A percentile compares a stretch with the other conserved stretches of the same genome.
Evolutionary conservation across 2,113 vertebrate species (phyloP).

Genomic region (Zonotrichia leucophrys): DNA sequence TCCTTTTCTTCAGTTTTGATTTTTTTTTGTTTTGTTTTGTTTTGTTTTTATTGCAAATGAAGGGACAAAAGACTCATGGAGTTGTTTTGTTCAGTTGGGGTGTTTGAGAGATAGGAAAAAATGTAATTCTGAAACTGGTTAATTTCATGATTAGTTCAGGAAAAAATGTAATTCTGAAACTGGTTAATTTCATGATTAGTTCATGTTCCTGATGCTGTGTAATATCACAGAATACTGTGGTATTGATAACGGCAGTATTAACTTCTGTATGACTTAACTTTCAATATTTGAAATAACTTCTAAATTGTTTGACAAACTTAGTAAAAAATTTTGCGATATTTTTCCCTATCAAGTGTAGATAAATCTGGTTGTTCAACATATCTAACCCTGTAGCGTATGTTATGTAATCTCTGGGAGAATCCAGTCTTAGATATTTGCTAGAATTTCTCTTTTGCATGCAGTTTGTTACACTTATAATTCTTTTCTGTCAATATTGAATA

Average conservation of each 20-base stretch:
- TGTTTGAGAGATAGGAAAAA: background rate
- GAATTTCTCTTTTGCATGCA: background rate
- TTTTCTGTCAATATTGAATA: background rate
- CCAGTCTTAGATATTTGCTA: background rate
- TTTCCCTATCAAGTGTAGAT: background rate
- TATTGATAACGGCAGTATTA: background rate
- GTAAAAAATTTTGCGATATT: background rate
- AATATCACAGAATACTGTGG: background rate
- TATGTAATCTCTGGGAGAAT: background rate
- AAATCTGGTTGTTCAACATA: background rate
- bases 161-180: background rate
- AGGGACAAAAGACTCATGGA: background rate
- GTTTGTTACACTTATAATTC: background rate
- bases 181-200: background rate
- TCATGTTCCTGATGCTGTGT: background rate
- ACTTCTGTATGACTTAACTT: background rate
- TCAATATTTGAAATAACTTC: background rate
- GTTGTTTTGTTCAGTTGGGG: background rate
- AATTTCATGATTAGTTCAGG: too few species aligned
- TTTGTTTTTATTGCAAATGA: background rate
- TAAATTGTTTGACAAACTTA: background rate
- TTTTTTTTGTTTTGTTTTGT: background rate
- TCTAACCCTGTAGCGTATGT: background rate
- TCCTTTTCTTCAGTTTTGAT: too few species aligned
- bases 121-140: background rate